A percentile compares a stretch with the other conserved stretches of the same genome.
These are phyloP conservation scores for Maconellicoccus hirsutus DNA, from an alignment of 1,140 invertebrate genomes.

Conservation along the genomic window DNA sequence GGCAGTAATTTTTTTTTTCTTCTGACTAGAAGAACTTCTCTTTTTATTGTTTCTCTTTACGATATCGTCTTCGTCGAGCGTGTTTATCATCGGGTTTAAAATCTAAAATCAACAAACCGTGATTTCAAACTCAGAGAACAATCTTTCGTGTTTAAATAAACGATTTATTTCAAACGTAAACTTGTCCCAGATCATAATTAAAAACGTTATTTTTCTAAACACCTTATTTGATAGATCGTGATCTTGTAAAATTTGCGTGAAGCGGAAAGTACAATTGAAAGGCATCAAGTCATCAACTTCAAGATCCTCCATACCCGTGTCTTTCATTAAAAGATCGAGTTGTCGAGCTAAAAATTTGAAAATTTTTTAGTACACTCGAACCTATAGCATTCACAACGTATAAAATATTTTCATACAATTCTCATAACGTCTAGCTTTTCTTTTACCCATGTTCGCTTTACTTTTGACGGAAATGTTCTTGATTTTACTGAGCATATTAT, in stretches of 20 bases:
- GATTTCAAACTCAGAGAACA: too few species aligned
- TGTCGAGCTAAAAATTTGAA: not conserved
- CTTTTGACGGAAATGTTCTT: not conserved
- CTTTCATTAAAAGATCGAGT: not conserved
- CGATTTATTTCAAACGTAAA: too few species aligned
- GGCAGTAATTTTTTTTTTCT: not conserved
- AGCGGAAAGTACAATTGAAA: not conserved
- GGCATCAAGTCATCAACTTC: conserved; percentile 4
- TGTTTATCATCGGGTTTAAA: not conserved
- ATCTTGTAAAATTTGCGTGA: not conserved
- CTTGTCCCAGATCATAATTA: too few species aligned
- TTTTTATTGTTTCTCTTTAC: not conserved
- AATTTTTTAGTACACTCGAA: not conserved
- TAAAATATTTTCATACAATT: not conserved
- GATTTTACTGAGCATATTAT: not conserved
- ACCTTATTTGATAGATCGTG: not conserved
- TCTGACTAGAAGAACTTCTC: not conserved
- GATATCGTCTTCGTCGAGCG: not conserved
- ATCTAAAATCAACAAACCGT: not conserved
- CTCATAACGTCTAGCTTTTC: conserved; percentile 14
- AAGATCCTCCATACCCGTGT: not conserved
- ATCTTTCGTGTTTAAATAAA: too few species aligned
- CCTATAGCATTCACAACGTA: not conserved
- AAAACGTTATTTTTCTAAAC: too few species aligned
- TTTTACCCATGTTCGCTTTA: not conserved